Percentiles rank a stretch among this genome's conserved stretches.
Evolutionary conservation across 2,113 vertebrate genomes (phyloP).

Genomic region (Nibea albiflora): DNA sequence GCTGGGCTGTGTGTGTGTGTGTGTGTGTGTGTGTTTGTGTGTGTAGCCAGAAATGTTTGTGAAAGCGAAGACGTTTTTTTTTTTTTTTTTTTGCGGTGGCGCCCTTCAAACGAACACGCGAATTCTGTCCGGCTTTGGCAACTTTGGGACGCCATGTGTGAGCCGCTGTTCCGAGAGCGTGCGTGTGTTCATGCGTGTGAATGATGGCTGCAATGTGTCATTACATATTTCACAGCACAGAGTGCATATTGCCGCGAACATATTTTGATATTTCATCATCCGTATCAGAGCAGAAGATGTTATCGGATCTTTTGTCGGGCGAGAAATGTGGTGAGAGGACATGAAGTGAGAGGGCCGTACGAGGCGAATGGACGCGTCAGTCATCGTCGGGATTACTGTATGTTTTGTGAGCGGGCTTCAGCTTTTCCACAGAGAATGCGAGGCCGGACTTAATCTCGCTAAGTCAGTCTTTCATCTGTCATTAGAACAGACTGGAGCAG

Average conservation of each 20-base stretch:
- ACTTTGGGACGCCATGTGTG: slow-evolving; percentile 12
- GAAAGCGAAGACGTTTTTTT: slow-evolving; percentile 61
- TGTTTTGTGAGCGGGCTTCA: slow-evolving; percentile 65
- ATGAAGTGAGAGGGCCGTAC: not conserved
- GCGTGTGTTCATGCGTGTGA: slow-evolving; percentile 14
- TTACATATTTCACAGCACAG: slow-evolving; percentile 30
- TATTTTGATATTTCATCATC: slow-evolving; percentile 59
- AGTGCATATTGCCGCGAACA: slow-evolving; percentile 9
- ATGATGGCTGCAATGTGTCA: slow-evolving; percentile 29
- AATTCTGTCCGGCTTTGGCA: slow-evolving; percentile 51
- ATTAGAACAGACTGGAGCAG: slow-evolving; percentile 81
- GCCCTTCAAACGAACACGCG: slow-evolving; percentile 53
- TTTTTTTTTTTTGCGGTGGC: slow-evolving; percentile 36
- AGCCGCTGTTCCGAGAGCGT: slow-evolving; percentile 8
- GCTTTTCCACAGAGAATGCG: slow-evolving; percentile 65
- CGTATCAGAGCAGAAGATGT: slow-evolving; percentile 32
- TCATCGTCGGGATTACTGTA: slow-evolving; percentile 70
- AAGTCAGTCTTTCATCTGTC: slow-evolving; percentile 79
- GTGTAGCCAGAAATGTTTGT: slow-evolving; percentile 36
- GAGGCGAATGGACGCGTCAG: slow-evolving; percentile 55
- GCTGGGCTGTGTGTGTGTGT: slow-evolving; percentile 31
- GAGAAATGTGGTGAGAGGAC: slow-evolving; percentile 16
- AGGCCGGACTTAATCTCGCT: slow-evolving; percentile 74
- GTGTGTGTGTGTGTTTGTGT: slow-evolving; percentile 36
- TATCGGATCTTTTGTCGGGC: slow-evolving; percentile 36